A percentile compares a stretch with the other conserved stretches of the same genome.
These are phyloP conservation scores for Pollimyrus isidori DNA, from an alignment of 2,113 vertebrate species.

Conservation along the genomic window DNA sequence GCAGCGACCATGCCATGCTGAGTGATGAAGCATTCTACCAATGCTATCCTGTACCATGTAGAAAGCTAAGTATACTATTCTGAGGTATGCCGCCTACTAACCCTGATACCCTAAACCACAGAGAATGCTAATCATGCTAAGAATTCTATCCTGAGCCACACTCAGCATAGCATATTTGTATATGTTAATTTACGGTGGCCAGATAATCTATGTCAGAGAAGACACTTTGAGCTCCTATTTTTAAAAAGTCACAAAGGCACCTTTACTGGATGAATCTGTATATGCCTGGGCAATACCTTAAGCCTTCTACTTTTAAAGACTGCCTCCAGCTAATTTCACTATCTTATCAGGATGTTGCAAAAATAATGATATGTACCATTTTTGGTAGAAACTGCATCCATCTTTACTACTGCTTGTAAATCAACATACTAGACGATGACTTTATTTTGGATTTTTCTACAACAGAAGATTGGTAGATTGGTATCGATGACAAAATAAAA, in stretches of 20 bases:
- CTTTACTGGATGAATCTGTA: not conserved
- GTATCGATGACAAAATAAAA: not conserved
- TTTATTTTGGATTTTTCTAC: not conserved
- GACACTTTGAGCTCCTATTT: not conserved
- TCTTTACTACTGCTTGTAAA: not conserved
- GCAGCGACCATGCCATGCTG: not conserved
- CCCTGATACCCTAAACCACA: not conserved
- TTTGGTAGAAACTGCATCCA: not conserved
- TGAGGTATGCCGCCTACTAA: not conserved
- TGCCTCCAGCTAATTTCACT: not conserved
- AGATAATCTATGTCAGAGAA: not conserved
- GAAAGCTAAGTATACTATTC: not conserved
- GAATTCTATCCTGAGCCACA: not conserved
- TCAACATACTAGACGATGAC: not conserved
- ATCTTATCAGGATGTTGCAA: not conserved
- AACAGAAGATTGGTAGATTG: not conserved
- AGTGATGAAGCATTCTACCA: not conserved
- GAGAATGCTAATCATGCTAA: not conserved
- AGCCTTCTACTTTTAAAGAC: not conserved
- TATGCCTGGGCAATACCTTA: not conserved
- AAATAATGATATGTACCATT: not conserved
- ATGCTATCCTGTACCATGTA: not conserved
- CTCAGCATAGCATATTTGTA: not conserved
- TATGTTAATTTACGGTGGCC: not conserved
- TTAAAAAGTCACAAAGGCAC: not conserved